Conservation (phyloP, 92 coral and sea anemone species). For the Epizoanthus ramosus region DNA sequence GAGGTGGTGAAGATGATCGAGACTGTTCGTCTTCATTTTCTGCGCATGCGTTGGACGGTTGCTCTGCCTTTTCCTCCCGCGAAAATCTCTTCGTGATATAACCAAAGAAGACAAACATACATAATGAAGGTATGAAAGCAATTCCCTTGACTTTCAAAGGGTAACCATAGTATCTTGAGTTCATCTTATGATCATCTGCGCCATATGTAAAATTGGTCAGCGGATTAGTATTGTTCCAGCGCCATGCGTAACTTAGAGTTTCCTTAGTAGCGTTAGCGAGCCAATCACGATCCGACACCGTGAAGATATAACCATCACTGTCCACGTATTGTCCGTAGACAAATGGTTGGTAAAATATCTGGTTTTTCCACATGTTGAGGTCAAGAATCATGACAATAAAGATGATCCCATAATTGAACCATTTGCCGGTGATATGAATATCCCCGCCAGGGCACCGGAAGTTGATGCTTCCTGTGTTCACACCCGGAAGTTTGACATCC, state of each 20-base stretch:
- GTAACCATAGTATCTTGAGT: conserved; percentile 68
- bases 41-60: not conserved
- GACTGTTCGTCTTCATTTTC: not conserved
- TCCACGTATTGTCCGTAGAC: conserved; percentile 83
- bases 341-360: conserved; percentile 80
- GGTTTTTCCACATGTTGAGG: conserved; percentile 94
- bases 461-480: conserved; percentile 70
- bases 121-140: conserved; percentile 81
- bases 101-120: conserved; percentile 72
- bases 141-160: conserved; percentile 73
- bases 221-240: conserved; percentile 76
- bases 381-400: conserved; percentile 91
- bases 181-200: conserved; percentile 72
- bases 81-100: conserved; percentile 75
- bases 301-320: conserved; percentile 60
- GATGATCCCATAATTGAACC: conserved; percentile 93
- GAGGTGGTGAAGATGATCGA: not conserved
- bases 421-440: conserved; percentile 79
- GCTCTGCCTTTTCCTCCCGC: conserved; percentile 51
- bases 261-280: conserved; percentile 68
- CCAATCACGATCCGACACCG: conserved; percentile 74
- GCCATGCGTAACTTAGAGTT: conserved; percentile 77
- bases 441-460: conserved; percentile 83
- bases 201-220: conserved; percentile 70
- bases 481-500: conserved; percentile 83